phyloP scores from a whole-genome alignment of 2,888 invertebrate genomes.

The Ormyrus rosae region DNA sequence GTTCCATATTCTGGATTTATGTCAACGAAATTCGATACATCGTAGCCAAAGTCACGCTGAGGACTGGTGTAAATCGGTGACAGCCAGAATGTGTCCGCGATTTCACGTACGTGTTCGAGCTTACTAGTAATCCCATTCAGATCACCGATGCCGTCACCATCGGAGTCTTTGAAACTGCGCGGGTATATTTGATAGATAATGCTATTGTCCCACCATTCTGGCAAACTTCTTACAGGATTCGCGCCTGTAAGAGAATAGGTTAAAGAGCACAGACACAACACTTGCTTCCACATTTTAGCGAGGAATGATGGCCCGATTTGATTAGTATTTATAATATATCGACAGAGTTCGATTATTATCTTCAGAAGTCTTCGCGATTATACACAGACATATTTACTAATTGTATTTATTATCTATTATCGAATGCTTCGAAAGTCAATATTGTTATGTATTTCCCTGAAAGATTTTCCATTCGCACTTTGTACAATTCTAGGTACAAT shows the following conservation, averaged over 20 bases:
- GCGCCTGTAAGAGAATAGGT: background rate
- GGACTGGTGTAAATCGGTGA: slow-evolving; percentile 84
- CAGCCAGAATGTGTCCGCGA: slow-evolving; percentile 82
- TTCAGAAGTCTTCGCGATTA: slow-evolving; percentile 54
- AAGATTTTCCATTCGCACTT: too few relatives aligned
- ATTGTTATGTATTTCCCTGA: too few relatives aligned
- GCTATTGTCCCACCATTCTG: slow-evolving; percentile 87
- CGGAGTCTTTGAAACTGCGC: slow-evolving; percentile 90
- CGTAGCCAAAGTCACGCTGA: slow-evolving; percentile 82
- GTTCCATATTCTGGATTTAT: slow-evolving; percentile 80
- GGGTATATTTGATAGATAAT: slow-evolving; percentile 93
- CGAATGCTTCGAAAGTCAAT: too few relatives aligned
- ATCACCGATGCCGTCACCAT: slow-evolving; percentile 75
- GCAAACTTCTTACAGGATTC: background rate
- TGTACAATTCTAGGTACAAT: too few relatives aligned
- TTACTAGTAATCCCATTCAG: slow-evolving; percentile 65
- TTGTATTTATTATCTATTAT: too few relatives aligned
- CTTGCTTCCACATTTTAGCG: too few relatives aligned
- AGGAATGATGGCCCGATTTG: too few relatives aligned
- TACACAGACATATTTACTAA: slow-evolving; percentile 55
- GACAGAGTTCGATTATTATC: slow-evolving; percentile 28
- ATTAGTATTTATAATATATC: too few relatives aligned
- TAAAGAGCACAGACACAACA: too few relatives aligned
- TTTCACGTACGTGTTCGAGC: slow-evolving; percentile 78
- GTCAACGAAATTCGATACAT: slow-evolving; percentile 79